phyloP scores from a whole-genome alignment of 2,113 vertebrate genomes.

The Cathartes aura region DNA sequence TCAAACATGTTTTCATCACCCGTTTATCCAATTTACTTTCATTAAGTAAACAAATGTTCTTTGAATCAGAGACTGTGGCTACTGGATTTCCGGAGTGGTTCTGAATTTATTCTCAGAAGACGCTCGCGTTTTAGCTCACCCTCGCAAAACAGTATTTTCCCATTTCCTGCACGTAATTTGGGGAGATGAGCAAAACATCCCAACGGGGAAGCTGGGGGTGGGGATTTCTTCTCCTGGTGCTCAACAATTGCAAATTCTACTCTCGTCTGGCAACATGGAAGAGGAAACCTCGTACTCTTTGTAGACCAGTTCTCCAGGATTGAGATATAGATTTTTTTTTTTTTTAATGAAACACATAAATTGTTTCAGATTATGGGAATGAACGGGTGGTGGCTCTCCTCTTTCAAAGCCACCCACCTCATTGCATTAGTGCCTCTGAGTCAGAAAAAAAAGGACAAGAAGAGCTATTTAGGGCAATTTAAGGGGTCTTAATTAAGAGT shows the following conservation, averaged over 20 bases:
- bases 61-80: background rate
- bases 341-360: no score
- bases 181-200: background rate
- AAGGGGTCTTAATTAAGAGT: background rate
- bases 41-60: background rate
- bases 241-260: background rate
- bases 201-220: background rate
- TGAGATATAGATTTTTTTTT: background rate
- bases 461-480: background rate
- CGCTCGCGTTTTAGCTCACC: background rate
- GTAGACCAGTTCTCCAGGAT: fast-evolving
- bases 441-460: fast-evolving
- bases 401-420: background rate
- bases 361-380: background rate
- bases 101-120: background rate
- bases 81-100: background rate
- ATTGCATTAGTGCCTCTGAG: background rate
- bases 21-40: background rate
- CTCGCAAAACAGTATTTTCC: background rate
- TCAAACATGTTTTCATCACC: background rate
- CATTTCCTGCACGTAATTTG: background rate
- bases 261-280: background rate
- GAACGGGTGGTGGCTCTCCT: no score
- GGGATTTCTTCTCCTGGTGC: background rate
- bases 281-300: background rate